phyloP scores from a whole-genome alignment of 2,888 invertebrate genomes.

The Parnassius orleans region DNA sequence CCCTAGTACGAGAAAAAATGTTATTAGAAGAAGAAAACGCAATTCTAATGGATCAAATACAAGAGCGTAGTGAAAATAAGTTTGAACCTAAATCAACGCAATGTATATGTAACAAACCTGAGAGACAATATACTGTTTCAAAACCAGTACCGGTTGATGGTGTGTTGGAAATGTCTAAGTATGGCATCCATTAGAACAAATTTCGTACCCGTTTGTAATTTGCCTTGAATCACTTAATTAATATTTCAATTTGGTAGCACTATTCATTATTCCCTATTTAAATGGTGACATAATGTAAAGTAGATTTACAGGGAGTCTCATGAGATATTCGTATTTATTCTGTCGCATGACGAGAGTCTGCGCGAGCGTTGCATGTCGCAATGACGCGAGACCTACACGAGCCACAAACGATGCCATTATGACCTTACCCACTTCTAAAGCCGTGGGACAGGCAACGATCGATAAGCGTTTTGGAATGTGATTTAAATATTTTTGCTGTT shows the following conservation, averaged over 20 bases:
- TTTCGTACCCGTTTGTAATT: not conserved
- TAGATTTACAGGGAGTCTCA: slow-evolving; percentile 9
- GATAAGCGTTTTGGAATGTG: slow-evolving; percentile 28
- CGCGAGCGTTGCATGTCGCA: slow-evolving; percentile 49
- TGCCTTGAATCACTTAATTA: not conserved
- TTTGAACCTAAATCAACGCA: slow-evolving; percentile 40
- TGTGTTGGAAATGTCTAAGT: slow-evolving; percentile 50
- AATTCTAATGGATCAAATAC: slow-evolving; percentile 43
- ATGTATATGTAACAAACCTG: slow-evolving; percentile 46
- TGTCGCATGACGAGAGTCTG: slow-evolving; percentile 39
- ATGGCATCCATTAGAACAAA: slow-evolving; percentile 31
- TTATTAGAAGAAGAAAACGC: slow-evolving; percentile 60
- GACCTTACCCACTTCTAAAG: slow-evolving; percentile 51
- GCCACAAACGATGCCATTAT: slow-evolving; percentile 63
- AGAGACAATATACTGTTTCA: slow-evolving; percentile 30
- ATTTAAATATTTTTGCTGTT: slow-evolving; percentile 20
- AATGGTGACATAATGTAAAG: not conserved
- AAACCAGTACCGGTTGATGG: slow-evolving; percentile 58
- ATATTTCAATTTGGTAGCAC: not conserved
- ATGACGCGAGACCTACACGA: slow-evolving; percentile 51
- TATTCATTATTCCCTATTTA: not conserved
- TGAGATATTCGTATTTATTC: slow-evolving; percentile 34
- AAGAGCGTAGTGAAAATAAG: slow-evolving; percentile 43
- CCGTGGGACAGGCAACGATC: slow-evolving; percentile 29
- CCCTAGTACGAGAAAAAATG: slow-evolving; percentile 60